Evolutionary conservation across 2,888 invertebrate genomes (phyloP).

Genomic region (Agrochola lychnidis): DNA sequence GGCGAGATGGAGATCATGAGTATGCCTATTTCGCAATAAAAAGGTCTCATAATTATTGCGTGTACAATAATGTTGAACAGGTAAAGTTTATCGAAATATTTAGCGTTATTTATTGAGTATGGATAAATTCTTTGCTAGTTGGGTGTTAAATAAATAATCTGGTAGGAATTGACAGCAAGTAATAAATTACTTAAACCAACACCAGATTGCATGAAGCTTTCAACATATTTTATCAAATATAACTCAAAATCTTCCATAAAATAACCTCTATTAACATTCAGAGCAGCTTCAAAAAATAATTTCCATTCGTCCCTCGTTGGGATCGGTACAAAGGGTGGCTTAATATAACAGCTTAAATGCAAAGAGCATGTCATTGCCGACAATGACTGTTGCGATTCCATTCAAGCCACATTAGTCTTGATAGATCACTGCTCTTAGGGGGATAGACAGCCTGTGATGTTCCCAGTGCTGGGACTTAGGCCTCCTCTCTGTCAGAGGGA

Average conservation of each 20-base stretch:
- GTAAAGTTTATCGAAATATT: background rate
- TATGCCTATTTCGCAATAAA: too few species aligned
- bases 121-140: background rate
- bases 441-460: background rate
- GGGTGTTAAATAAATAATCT: background rate
- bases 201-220: background rate
- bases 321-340: slow-evolving; percentile 39
- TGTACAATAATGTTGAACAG: too few species aligned
- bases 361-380: slow-evolving; percentile 52
- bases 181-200: background rate
- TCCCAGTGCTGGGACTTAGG: background rate
- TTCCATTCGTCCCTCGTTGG: slow-evolving; percentile 38
- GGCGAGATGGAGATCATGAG: background rate
- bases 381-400: slow-evolving; percentile 47
- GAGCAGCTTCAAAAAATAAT: slow-evolving; percentile 40
- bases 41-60: too few species aligned
- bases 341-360: slow-evolving; percentile 56
- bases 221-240: slow-evolving; percentile 17
- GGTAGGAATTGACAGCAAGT: too few species aligned
- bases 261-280: slow-evolving; percentile 11
- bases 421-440: slow-evolving; percentile 33
- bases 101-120: background rate
- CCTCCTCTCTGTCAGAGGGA: too few species aligned
- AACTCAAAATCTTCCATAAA: slow-evolving; percentile 10
- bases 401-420: slow-evolving; percentile 30